phyloP scores from a whole-genome alignment of 2,797 vertebrate species.

The Neopelma chrysocephalum region DNA sequence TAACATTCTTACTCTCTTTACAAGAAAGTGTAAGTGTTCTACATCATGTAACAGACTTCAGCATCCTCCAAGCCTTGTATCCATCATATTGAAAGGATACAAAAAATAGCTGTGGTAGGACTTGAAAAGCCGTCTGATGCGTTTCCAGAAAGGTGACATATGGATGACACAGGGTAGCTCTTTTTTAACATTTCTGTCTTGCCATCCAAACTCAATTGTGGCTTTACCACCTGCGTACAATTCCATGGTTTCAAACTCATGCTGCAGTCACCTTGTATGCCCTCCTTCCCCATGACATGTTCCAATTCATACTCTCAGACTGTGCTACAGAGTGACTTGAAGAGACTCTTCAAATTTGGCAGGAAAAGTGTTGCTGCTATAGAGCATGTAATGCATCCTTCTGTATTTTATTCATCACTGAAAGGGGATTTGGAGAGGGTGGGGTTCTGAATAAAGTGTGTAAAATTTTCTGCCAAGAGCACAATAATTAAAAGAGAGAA shows the following conservation, averaged over 20 bases:
- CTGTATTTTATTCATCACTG: conserved; percentile 16
- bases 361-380: not conserved
- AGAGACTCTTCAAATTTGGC: not conserved
- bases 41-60: not conserved
- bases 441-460: not conserved
- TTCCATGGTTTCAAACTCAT: not conserved
- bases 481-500: conserved; percentile 21
- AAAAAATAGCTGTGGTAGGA: not conserved
- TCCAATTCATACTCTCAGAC: not conserved
- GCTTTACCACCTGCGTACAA: conserved; percentile 1
- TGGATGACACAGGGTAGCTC: not conserved
- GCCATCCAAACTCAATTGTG: not conserved
- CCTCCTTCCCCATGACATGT: not conserved
- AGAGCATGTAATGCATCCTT: not conserved
- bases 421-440: not conserved
- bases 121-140: not conserved
- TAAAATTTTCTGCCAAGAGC: conserved; percentile 17
- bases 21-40: not conserved
- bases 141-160: not conserved
- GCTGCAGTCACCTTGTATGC: not conserved
- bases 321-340: not conserved
- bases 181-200: not conserved
- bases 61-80: not conserved
- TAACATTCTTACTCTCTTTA: not conserved
- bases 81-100: not conserved